A percentile compares a stretch with the other conserved stretches of the same genome.
Evolutionary conservation across 1,140 invertebrate species (phyloP).

Genomic region (Sycophila sp.): DNA sequence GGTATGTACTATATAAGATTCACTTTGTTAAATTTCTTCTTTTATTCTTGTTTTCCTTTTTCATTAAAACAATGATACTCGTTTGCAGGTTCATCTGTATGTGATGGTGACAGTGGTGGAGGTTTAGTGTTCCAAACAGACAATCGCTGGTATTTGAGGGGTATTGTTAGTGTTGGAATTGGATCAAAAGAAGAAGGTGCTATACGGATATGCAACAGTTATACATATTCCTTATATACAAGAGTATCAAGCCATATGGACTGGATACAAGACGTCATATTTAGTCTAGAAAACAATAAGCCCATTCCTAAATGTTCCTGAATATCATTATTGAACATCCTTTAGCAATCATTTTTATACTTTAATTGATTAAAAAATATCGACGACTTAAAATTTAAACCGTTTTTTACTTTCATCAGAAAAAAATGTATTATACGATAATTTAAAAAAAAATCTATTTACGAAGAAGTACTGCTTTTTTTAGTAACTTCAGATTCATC

Average conservation of each 20-base stretch:
- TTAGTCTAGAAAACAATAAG: constrained; percentile 43
- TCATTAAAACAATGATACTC: constrained; percentile 6
- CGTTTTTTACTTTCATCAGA: too few species aligned
- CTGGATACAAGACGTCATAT: constrained; percentile 57
- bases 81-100: constrained; percentile 58
- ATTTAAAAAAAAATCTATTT: background rate
- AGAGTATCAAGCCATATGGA: constrained; percentile 52
- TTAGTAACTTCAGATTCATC: background rate
- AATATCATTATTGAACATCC: background rate
- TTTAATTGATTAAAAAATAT: background rate
- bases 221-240: constrained; percentile 59
- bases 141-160: constrained; percentile 55
- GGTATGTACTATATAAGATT: constrained; percentile 45
- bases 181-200: constrained; percentile 42
- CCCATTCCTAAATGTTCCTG: constrained; percentile 40
- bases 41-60: too few species aligned
- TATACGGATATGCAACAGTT: constrained; percentile 47
- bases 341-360: background rate
- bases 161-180: constrained; percentile 59
- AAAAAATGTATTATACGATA: background rate
- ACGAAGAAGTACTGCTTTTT: background rate
- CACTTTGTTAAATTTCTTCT: too few species aligned
- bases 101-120: constrained; percentile 62
- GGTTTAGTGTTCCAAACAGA: constrained; percentile 55
- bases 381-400: background rate